Percentiles rank a stretch among this genome's conserved stretches.
phyloP scores from a whole-genome alignment of 2,797 vertebrate species.

The Pelochelys cantorii region DNA sequence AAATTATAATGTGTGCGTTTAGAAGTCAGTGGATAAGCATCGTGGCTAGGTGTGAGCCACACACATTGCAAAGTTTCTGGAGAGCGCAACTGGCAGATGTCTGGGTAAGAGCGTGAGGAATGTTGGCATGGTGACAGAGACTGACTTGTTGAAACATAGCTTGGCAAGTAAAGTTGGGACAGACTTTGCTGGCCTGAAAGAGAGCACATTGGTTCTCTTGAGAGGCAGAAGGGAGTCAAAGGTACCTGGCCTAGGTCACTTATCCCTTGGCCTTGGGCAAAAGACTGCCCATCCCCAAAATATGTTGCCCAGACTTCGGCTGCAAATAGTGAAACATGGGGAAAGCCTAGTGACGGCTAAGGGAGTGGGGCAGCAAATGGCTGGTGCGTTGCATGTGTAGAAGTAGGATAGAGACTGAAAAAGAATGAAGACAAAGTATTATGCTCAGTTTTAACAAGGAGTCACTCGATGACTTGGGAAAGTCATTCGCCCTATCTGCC shows the following conservation, averaged over 20 bases:
- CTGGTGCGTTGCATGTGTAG: neutral
- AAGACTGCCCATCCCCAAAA: neutral
- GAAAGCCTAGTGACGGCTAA: neutral
- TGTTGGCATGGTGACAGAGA: neutral
- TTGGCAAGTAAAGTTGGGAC: neutral
- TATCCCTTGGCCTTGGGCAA: neutral
- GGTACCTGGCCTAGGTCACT: neutral
- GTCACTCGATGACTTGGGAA: neutral
- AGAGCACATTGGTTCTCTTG: neutral
- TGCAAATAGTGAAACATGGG: neutral
- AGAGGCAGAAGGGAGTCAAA: neutral
- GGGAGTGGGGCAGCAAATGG: neutral
- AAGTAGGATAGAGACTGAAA: neutral
- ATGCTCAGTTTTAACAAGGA: neutral
- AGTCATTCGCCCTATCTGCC: neutral
- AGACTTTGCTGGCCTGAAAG: neutral
- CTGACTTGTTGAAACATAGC: neutral
- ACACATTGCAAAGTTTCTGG: neutral
- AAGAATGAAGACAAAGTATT: neutral
- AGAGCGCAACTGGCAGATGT: conserved; percentile 3
- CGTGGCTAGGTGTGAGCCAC: conserved; percentile 39
- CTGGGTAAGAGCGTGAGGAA: neutral
- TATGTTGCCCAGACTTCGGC: neutral
- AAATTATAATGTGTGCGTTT: neutral
- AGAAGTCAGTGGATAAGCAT: neutral